Evolutionary conservation across 2,888 invertebrate genomes (phyloP), one percentile per base, ranked within the genome.

Genomic region (Epinotia ramella): DNA sequence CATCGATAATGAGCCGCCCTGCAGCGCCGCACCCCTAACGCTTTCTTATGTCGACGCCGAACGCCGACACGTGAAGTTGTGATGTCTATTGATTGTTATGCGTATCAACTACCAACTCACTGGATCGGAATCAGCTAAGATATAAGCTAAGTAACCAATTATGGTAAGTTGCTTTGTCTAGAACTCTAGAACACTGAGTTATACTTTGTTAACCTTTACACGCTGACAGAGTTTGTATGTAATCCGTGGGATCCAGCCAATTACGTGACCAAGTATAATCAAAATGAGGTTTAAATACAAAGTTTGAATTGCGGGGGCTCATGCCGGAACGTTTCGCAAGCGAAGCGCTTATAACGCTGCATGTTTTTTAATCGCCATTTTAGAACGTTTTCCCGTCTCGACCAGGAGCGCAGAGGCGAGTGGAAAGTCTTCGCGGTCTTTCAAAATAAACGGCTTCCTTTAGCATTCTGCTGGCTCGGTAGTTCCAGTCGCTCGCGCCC

Each of bases 401-500:
- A 85, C 85, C 84, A 88, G 87, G 86, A 83, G 79, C 81, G 80
- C 82, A 87, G 84, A 83, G 79, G 74, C 77, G 82, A 83, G 84
- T 84, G 84, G 86, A 83, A 86, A 86, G 86, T 86, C 88, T 87
- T 87, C 85, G 79, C 84, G 89, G 87, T 88, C 88, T 92, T 89
- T 89, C 88, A 90, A 91, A 91, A 92, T 91, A 92, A 92, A 91
- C 91, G 88, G 89, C 87, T 91, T 91, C 91, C 88, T 91, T 89
- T 88, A 89, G 84, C 89, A 84, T 89, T 90, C 86, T 87, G 89
- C 88, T 87, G 84, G 86, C 87, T 86, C 85, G 85, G 89, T 89
- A 90, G 91, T 89, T 90, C 88, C 83, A 81, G 77, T 76, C 74
- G 84, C 85, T 88, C 85, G 88, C 88, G 89, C 88, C 89, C 90